A percentile compares a stretch with the other conserved stretches of the same genome.
Evolutionary conservation across 2,888 invertebrate species (phyloP).

Genomic region (Leucania comma): DNA sequence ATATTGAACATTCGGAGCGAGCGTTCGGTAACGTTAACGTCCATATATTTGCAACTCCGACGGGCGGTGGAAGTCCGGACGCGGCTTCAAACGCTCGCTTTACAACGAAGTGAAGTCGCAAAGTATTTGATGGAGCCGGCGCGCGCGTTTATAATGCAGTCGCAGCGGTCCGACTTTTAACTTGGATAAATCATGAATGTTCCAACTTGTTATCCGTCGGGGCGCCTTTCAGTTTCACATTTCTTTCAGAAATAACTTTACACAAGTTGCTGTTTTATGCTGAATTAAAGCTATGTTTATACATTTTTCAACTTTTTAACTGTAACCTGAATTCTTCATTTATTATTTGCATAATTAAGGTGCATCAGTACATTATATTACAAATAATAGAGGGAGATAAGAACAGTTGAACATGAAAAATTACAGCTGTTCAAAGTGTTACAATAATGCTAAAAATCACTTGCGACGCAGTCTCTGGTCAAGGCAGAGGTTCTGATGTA

Average conservation of each 20-base stretch:
- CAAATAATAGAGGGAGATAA: neutral
- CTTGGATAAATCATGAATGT: constrained; percentile 33
- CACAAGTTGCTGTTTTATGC: neutral
- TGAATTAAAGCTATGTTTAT: neutral
- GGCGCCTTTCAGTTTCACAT: constrained; percentile 7
- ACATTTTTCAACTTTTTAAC: neutral
- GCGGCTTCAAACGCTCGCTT: constrained; percentile 23
- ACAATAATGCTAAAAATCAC: too few species aligned
- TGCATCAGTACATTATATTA: neutral
- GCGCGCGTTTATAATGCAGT: constrained; percentile 26
- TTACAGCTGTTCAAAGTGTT: neutral
- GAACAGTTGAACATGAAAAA: too few species aligned
- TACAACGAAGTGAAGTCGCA: constrained; percentile 30
- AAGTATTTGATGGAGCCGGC: constrained; percentile 29
- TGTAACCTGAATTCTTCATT: constrained; percentile 17
- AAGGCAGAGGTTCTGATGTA: too few species aligned
- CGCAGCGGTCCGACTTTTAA: constrained; percentile 8
- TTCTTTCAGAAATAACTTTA: constrained; percentile 14
- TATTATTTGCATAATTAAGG: constrained; percentile 4
- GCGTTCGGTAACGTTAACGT: constrained; percentile 23
- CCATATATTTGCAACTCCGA: constrained; percentile 26
- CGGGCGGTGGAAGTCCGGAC: constrained; percentile 16
- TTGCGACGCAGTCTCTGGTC: too few species aligned
- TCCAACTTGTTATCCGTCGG: constrained; percentile 17
- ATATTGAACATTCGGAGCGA: constrained; percentile 49